A percentile compares a stretch with the other conserved stretches of the same genome.
Conservation (phyloP, 2,888 invertebrate species). For the Nezara viridula region DNA sequence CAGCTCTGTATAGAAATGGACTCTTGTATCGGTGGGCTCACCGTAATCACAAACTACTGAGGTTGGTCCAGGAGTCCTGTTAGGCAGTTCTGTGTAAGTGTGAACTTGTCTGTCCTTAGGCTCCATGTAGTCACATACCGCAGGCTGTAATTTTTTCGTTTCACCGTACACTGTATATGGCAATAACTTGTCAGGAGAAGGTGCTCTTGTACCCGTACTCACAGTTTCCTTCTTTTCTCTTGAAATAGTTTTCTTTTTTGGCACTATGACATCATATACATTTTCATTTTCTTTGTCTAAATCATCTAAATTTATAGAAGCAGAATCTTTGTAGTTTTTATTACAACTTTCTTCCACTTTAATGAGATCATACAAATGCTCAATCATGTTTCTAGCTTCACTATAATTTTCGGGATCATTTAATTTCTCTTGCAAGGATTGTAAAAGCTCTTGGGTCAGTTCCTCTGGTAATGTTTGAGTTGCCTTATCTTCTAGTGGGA, state of each 20-base stretch:
- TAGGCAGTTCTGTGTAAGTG: constrained; percentile 76
- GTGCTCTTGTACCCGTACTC: constrained; percentile 73
- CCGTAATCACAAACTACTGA: constrained; percentile 72
- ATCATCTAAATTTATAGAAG: constrained; percentile 68
- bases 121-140: constrained; percentile 70
- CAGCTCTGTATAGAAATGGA: constrained; percentile 74
- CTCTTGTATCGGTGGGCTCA: constrained; percentile 73
- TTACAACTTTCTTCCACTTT: constrained; percentile 79
- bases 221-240: constrained; percentile 63
- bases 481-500: constrained; percentile 74
- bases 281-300: constrained; percentile 71
- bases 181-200: constrained; percentile 74
- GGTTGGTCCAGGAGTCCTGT: constrained; percentile 64
- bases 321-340: constrained; percentile 69
- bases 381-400: constrained; percentile 83
- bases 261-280: constrained; percentile 76
- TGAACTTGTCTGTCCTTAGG: constrained; percentile 71
- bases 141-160: constrained; percentile 68
- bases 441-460: constrained; percentile 80
- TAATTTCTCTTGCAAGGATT: constrained; percentile 77
- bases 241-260: constrained; percentile 65
- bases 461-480: constrained; percentile 83
- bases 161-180: constrained; percentile 72
- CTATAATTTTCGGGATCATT: constrained; percentile 81
- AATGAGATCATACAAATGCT: constrained; percentile 81